Percentiles rank a stretch among this genome's conserved stretches.
These are phyloP conservation scores for Ataeniobius toweri DNA, from an alignment of 2,797 vertebrate genomes.

Conservation along the genomic window DNA sequence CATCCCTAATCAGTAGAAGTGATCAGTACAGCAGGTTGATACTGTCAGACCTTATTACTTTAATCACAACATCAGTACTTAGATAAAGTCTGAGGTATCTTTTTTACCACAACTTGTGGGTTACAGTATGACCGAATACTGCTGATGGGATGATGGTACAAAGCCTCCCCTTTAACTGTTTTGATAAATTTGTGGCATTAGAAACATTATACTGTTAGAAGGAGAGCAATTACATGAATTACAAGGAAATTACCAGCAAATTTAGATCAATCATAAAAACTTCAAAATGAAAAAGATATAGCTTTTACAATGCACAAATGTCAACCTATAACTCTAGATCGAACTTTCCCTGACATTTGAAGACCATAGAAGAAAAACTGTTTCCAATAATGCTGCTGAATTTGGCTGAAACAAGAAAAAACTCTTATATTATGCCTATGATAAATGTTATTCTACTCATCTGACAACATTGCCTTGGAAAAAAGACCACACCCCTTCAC, in stretches of 20 bases:
- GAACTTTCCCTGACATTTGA: background rate
- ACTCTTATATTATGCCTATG: background rate
- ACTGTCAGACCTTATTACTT: background rate
- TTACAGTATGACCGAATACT: background rate
- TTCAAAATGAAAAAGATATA: background rate
- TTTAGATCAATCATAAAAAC: background rate
- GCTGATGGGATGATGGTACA: background rate
- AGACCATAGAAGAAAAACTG: background rate
- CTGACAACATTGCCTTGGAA: background rate
- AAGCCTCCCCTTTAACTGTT: background rate
- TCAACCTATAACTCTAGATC: background rate
- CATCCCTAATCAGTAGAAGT: background rate
- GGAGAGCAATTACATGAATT: background rate
- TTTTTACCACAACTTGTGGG: background rate
- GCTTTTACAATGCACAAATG: background rate
- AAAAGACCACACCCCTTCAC: too few relatives aligned
- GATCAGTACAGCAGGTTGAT: background rate
- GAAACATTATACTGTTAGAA: background rate
- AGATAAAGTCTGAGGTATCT: background rate
- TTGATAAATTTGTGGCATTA: background rate
- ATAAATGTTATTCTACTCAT: background rate
- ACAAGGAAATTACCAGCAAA: background rate
- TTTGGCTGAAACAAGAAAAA: background rate
- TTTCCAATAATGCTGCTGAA: background rate
- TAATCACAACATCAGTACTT: background rate